These are phyloP conservation scores for Bufo gargarizans DNA, from an alignment of 2,113 vertebrate genomes.

Conservation along the genomic window DNA sequence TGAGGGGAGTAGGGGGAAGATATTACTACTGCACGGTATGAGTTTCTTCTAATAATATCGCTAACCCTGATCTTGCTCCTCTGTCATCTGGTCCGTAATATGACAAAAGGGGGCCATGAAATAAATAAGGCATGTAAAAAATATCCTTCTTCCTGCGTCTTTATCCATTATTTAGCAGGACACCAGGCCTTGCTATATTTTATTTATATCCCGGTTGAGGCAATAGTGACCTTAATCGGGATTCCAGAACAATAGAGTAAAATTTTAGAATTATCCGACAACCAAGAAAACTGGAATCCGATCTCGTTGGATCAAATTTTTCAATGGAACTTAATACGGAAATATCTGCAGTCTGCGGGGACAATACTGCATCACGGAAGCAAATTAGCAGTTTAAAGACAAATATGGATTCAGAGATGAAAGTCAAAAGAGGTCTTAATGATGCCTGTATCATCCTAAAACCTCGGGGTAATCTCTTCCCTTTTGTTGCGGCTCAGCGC, in stretches of 20 bases:
- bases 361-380: slow-evolving; percentile 18
- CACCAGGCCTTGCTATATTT: slow-evolving; percentile 44
- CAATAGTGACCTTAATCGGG: slow-evolving; percentile 48
- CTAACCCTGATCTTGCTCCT: neutral
- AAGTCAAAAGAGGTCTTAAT: neutral
- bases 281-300: neutral
- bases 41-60: neutral
- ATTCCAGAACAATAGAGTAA: slow-evolving; percentile 44
- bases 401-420: slow-evolving; percentile 32
- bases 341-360: slow-evolving; percentile 33
- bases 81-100: neutral
- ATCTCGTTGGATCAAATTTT: neutral
- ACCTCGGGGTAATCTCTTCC: neutral
- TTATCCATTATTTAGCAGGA: slow-evolving; percentile 15
- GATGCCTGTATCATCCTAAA: slow-evolving; percentile 1
- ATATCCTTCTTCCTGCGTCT: neutral
- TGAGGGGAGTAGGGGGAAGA: neutral
- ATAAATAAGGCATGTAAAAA: slow-evolving; percentile 29
- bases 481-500: slow-evolving; percentile 37
- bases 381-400: slow-evolving; percentile 55
- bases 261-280: neutral
- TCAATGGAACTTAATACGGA: neutral
- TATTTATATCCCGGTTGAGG: slow-evolving; percentile 34
- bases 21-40: neutral
- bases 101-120: neutral